These are phyloP conservation scores for Recurvirostra avosetta DNA, from an alignment of 2,113 vertebrate genomes.

Conservation along the genomic window DNA sequence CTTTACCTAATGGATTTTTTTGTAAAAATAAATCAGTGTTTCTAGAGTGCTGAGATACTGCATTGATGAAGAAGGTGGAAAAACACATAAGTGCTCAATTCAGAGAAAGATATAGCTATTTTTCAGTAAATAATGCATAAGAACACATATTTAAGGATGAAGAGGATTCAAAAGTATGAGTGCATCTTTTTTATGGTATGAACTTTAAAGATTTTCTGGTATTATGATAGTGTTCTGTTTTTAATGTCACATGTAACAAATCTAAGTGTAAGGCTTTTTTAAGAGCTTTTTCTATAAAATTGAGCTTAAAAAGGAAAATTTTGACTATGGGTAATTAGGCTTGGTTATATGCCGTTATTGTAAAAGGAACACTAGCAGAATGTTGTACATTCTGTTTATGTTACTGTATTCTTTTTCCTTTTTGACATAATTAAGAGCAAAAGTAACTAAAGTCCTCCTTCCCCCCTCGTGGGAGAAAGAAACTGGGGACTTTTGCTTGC, in stretches of 20 bases:
- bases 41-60: neutral
- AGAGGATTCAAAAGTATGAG: neutral
- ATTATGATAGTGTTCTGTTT: neutral
- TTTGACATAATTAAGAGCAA: neutral
- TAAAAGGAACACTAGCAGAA: neutral
- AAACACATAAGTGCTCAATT: neutral
- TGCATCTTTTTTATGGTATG: neutral
- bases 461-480: neutral
- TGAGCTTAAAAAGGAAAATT: neutral
- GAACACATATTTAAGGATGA: neutral
- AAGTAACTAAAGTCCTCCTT: neutral
- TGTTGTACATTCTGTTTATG: neutral
- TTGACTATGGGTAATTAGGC: neutral
- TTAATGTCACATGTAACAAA: neutral
- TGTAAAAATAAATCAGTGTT: neutral
- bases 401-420: neutral
- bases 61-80: neutral
- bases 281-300: neutral
- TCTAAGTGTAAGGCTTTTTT: neutral
- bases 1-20: neutral
- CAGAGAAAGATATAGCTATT: neutral
- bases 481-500: fast-evolving
- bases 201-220: neutral
- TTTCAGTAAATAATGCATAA: neutral
- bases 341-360: neutral